These are phyloP conservation scores for Sycon ciliatum DNA, from an alignment of 37 sponge, comb jelly and placozoan genomes.

Conservation along the genomic window DNA sequence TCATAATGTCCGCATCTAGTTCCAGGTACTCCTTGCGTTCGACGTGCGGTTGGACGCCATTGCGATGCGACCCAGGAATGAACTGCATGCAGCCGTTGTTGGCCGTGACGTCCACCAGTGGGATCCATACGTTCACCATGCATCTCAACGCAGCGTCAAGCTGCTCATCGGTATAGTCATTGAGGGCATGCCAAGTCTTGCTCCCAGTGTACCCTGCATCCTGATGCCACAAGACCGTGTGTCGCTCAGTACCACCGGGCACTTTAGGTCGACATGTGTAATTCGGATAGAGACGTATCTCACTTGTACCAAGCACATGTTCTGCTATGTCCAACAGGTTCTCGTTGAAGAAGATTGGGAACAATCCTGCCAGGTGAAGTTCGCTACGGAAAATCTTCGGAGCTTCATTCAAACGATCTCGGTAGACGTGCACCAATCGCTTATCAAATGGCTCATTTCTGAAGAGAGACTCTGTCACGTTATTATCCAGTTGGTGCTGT, in stretches of 20 bases:
- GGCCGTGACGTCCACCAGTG: background rate
- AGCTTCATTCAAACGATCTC: too few species aligned
- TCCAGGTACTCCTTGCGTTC: background rate
- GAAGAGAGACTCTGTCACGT: too few species aligned
- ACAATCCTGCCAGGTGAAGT: background rate
- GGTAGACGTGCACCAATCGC: too few species aligned
- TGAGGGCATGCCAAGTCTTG: background rate
- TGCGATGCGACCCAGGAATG: background rate
- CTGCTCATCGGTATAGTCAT: background rate
- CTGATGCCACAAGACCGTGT: slow-evolving; percentile 10
- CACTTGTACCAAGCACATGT: background rate
- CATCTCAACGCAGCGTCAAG: background rate
- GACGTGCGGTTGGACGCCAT: background rate
- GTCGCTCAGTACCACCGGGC: background rate
- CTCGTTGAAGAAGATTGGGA: background rate
- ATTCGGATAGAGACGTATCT: slow-evolving; percentile 14
- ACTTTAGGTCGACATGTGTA: slow-evolving; percentile 2
- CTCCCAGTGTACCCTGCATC: slow-evolving; percentile 5
- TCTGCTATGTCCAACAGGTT: background rate
- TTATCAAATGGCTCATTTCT: too few species aligned
- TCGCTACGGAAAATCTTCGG: background rate
- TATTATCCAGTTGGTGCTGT: too few species aligned
- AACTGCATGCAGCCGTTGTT: slow-evolving; percentile 15
- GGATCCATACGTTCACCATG: slow-evolving; percentile 15
- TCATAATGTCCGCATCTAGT: background rate